Conservation (phyloP, 2,797 vertebrate species). For the Iguana delicatissima region DNA sequence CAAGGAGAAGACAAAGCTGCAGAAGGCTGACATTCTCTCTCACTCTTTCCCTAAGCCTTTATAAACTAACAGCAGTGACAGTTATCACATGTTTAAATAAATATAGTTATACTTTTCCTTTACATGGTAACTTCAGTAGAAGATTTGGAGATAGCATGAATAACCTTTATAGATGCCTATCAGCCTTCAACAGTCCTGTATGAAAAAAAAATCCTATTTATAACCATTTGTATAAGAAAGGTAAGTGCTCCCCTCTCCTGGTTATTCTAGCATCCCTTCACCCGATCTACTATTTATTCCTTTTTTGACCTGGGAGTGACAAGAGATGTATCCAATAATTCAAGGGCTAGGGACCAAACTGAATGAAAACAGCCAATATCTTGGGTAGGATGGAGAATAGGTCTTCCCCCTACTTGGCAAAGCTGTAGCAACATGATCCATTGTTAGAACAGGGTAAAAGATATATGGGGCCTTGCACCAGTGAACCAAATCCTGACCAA, state of each 20-base stretch:
- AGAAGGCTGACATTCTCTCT: not conserved
- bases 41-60: not conserved
- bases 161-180: not conserved
- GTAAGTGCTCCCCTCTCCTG: not conserved
- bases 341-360: not conserved
- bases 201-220: not conserved
- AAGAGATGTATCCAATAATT: not conserved
- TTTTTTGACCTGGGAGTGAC: no score
- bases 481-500: constrained; percentile 6
- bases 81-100: not conserved
- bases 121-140: not conserved
- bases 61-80: not conserved
- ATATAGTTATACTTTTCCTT: not conserved
- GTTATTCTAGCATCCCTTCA: not conserved
- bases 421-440: not conserved
- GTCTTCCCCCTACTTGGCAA: not conserved
- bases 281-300: no score
- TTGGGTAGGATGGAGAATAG: not conserved
- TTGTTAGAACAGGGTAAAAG: not conserved
- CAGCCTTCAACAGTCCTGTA: not conserved
- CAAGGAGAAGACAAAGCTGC: not conserved
- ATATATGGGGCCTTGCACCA: not conserved
- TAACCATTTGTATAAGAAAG: not conserved
- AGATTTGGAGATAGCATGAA: not conserved
- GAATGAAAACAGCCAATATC: not conserved